Evolutionary conservation across 2,888 invertebrate genomes (phyloP), one percentile per base, ranked within the genome.

Genomic region (Plagodis dolabraria): DNA sequence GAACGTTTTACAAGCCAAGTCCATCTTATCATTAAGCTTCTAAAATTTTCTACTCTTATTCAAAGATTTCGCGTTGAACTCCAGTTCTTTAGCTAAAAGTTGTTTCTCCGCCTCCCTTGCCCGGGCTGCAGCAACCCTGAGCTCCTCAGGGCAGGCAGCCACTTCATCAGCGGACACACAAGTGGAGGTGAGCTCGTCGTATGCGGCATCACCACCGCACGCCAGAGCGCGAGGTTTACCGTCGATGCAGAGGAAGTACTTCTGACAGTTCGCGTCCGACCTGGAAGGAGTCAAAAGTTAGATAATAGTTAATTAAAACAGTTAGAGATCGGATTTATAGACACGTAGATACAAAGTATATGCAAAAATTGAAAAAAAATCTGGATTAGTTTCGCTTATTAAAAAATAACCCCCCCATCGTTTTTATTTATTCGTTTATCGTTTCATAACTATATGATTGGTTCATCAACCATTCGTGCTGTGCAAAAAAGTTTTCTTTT

Each of bases 151-250:
- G 83, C 98, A 98, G 64, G 94, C 94, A 5, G 95, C 94, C 9
- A 97, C 96, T 80, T 97, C 96, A 70, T 96, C 96, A 51, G 95
- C 94, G 5, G 95, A 95, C 53, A 97, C 96, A 75, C 98, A 98
- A 36, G 94, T 87, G 51, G 94, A 94, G 0, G 94, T 94, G 46
- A 95, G 86, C 10, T 96, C 95, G 77, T 97, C 97, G 84, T 96
- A 98, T 4, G 96, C 97, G 33, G 94, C 93, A 65, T 95, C 96
- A 59, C 95, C 95, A 0, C 96, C 96, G 75, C 98, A 98, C 62
- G 94, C 94, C 65, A 96, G 94, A 36, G 96, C 93, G 33, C 98
- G 93, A 0, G 98, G 98, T 45, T 94, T 94, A 11, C 94, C 94
- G 47, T 95, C 94, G 7, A 97, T 93, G 79, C 98, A 98, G 52